Conservation (phyloP, 1,140 invertebrate genomes). For the Periplaneta americana region DNA sequence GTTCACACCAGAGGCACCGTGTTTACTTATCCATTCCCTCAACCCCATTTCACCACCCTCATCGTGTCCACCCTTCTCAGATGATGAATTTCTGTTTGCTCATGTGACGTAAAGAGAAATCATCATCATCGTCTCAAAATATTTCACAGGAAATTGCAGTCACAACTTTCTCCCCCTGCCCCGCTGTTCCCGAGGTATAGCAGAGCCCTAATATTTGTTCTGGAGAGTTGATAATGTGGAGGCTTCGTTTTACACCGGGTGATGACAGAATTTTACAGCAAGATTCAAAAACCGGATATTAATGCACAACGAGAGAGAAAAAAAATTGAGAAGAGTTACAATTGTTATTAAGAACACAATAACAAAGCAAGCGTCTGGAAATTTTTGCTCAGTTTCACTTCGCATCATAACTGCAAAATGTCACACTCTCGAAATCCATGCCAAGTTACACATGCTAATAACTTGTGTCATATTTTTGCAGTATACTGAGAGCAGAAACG, state of each 20-base stretch:
- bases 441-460: background rate
- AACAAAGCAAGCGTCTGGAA: background rate
- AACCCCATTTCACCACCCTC: background rate
- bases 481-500: background rate
- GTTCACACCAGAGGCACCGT: background rate
- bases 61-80: background rate
- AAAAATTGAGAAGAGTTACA: background rate
- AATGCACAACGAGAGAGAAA: no score
- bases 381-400: background rate
- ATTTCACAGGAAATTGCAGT: background rate
- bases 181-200: no score
- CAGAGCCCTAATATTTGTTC: background rate
- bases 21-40: background rate
- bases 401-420: background rate
- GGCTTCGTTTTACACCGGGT: background rate
- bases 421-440: background rate
- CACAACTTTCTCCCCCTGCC: background rate
- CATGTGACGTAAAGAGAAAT: background rate
- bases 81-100: background rate
- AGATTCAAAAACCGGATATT: background rate
- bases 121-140: background rate
- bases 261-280: background rate
- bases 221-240: background rate
- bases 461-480: background rate
- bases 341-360: background rate